A percentile compares a stretch with the other conserved stretches of the same genome.
Evolutionary conservation across 2,797 vertebrate species (phyloP).

Genomic region (Okamejei kenojei): DNA sequence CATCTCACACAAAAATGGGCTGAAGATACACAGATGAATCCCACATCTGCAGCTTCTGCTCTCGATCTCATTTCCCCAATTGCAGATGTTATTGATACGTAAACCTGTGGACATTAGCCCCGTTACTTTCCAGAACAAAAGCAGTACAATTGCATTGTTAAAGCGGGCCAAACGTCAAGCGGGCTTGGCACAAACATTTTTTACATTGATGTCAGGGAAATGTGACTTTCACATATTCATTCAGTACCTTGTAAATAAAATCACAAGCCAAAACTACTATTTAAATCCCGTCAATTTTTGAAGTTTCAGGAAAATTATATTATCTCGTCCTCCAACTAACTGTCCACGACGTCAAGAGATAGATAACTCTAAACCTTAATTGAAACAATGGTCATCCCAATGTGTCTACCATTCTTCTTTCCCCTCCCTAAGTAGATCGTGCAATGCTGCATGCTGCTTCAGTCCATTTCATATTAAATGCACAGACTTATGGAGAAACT

Average conservation of each 20-base stretch:
- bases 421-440: background rate
- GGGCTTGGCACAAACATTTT: background rate
- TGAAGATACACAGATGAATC: slow-evolving; percentile 31
- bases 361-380: background rate
- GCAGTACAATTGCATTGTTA: background rate
- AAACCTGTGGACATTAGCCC: background rate
- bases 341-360: background rate
- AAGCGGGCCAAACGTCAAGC: background rate
- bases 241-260: background rate
- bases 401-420: background rate
- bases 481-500: slow-evolving; percentile 28
- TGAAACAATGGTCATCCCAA: background rate
- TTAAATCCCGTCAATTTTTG: background rate
- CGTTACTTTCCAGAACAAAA: background rate
- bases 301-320: background rate
- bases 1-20: background rate
- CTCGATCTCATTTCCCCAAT: background rate
- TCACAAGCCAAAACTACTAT: background rate
- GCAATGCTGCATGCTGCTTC: background rate
- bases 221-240: background rate
- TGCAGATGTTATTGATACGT: background rate
- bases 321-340: background rate
- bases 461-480: background rate
- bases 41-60: slow-evolving; percentile 3
- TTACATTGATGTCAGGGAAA: background rate